These are phyloP conservation scores for Ploceus nigricollis DNA, from an alignment of 2,113 vertebrate genomes.

Conservation along the genomic window DNA sequence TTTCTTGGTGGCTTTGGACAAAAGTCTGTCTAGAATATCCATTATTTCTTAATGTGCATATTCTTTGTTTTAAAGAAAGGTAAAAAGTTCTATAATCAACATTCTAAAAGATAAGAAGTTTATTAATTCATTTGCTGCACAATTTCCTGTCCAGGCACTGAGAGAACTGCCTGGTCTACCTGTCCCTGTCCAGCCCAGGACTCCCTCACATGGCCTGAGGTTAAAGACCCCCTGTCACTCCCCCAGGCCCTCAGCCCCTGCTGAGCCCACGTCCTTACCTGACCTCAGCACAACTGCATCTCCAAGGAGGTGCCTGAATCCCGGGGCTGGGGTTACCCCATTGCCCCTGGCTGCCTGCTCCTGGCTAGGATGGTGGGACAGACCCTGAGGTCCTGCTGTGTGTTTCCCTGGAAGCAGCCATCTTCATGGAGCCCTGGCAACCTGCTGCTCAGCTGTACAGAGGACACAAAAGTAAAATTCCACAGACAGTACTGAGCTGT, in stretches of 20 bases:
- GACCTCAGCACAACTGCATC: neutral
- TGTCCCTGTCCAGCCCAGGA: neutral
- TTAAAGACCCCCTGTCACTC: rapidly evolving
- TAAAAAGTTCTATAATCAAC: neutral
- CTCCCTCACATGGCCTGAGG: neutral
- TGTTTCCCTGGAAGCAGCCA: rapidly evolving
- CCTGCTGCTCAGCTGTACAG: neutral
- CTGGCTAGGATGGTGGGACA: rapidly evolving
- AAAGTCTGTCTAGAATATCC: neutral
- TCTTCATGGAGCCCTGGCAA: neutral
- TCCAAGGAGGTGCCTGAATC: neutral
- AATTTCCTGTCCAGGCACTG: neutral
- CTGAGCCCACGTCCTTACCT: rapidly evolving
- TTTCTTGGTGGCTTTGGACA: neutral
- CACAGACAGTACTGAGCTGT: neutral
- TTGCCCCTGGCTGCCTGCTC: rapidly evolving
- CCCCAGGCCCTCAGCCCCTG: neutral
- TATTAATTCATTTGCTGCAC: rapidly evolving
- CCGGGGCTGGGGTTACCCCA: neutral
- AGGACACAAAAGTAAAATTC: neutral
- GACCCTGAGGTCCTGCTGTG: neutral
- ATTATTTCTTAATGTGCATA: neutral
- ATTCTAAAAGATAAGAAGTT: neutral
- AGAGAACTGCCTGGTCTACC: neutral
- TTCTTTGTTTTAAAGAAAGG: neutral